These are phyloP conservation scores for Phoenoteleia sp. DNA, from an alignment of 2,888 invertebrate genomes.

Conservation along the genomic window DNA sequence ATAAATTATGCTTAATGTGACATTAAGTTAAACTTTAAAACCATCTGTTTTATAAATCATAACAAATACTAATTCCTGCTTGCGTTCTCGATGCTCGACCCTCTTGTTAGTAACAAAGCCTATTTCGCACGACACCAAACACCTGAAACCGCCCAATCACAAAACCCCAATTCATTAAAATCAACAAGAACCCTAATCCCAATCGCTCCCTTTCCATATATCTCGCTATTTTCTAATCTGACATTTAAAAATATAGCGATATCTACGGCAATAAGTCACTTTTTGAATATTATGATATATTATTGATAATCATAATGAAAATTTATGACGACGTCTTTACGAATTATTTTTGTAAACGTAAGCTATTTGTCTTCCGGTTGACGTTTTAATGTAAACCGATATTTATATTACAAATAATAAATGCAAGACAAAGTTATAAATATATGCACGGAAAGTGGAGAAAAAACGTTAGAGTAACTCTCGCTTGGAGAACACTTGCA, in stretches of 20 bases:
- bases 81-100: conserved; percentile 3
- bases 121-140: not conserved
- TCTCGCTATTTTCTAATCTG: conserved; percentile 4
- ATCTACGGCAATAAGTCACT: not conserved
- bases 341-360: not conserved
- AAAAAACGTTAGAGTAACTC: conserved; percentile 1
- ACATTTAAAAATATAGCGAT: conserved; percentile 8
- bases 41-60: conserved; percentile 22
- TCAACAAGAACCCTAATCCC: conserved; percentile 23
- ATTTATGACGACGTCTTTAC: not conserved
- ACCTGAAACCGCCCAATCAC: conserved; percentile 19
- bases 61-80: conserved; percentile 17
- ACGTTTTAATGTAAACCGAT: not conserved
- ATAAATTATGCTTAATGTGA: not conserved
- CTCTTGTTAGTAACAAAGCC: conserved; percentile 22
- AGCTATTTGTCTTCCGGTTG: not conserved
- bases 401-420: conserved; percentile 2
- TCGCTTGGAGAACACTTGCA: conserved; percentile 11
- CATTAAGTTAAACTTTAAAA: conserved; percentile 10
- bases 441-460: not conserved
- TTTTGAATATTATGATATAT: not conserved
- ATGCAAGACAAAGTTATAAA: not conserved
- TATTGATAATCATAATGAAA: conserved; percentile 3
- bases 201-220: not conserved
- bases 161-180: conserved; percentile 28